phyloP scores from a whole-genome alignment of 2,797 vertebrate species.

The Rallus crepitans region DNA sequence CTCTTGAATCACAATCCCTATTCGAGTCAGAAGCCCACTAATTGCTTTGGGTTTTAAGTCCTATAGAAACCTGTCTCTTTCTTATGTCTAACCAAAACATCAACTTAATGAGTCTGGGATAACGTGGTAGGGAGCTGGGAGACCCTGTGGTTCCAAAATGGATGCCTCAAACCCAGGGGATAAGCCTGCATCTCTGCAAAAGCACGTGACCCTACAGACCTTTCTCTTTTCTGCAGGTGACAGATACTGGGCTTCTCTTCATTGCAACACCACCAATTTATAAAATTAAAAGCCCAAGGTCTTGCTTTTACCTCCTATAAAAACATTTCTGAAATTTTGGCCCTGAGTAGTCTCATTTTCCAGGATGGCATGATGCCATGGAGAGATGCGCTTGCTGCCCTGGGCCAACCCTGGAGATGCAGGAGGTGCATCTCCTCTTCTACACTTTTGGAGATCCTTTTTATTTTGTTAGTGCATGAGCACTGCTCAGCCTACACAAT shows the following conservation, averaged over 20 bases:
- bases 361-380: fast-evolving
- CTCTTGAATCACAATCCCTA: neutral
- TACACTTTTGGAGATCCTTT: neutral
- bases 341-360: neutral
- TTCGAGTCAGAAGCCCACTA: neutral
- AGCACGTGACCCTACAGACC: neutral
- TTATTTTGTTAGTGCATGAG: neutral
- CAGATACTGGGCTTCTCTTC: neutral
- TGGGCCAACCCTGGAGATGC: neutral
- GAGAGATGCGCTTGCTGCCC: neutral
- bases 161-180: neutral
- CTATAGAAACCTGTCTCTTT: neutral
- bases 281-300: neutral
- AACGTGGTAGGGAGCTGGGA: neutral
- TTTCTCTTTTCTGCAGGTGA: neutral
- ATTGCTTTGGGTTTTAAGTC: neutral
- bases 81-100: neutral
- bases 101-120: neutral
- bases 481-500: neutral
- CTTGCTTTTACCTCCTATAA: neutral
- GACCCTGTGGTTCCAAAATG: neutral
- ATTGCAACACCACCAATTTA: neutral
- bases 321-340: neutral
- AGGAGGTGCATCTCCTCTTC: neutral
- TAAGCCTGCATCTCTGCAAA: neutral